Evolutionary conservation across 2,888 invertebrate genomes (phyloP), one percentile per base, ranked within the genome.

Genomic region (Pristionchus mayeri): DNA sequence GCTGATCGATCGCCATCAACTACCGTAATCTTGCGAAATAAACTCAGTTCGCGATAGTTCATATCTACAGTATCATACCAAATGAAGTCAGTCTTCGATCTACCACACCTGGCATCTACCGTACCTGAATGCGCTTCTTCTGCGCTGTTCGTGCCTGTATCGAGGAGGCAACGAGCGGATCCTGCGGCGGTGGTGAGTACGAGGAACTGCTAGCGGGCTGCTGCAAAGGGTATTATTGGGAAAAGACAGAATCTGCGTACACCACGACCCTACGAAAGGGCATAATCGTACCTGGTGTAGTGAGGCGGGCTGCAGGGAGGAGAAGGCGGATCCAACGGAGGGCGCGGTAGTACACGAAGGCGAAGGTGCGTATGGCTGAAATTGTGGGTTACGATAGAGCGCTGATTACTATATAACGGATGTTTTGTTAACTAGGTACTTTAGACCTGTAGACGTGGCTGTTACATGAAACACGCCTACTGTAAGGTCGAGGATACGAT

Each of bases 141-240:
- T 75, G 84, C n/a, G 86, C 86, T 18, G 71, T 40, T 24, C 37
- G 30, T 2, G 52, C n/a, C 34, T 48, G 63, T 30, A 34, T 30
- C 40, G 81, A 60, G 34, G 63, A 60, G 40, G 83, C 82, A 24
- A 86, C 88, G 6, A 87, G 84, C n/a, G 90, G 90, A 57, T 90
- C 90, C 54, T 90, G 90, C n/a, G 90, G 90, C 13, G 90, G 89
- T 16, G 90, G 90, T n/a, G 87, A 82, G 67, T 82, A 87, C 52
- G 86, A 82, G 54, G 63, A 78, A 50, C 50, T 48, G 18, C 21
- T 50, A 7, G 76, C 48, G 30, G 76, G 76, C 50, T 78, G 50
- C 48, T 48, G 50, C 11, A 30, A 2, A 34, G 7, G 21, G n/a
- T 37, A 40, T n/a, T 0, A 44, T 71, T 71, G 6, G 71, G 40